Evolutionary conservation across 2,797 vertebrate genomes (phyloP).

Genomic region (Sebastes umbrosus): DNA sequence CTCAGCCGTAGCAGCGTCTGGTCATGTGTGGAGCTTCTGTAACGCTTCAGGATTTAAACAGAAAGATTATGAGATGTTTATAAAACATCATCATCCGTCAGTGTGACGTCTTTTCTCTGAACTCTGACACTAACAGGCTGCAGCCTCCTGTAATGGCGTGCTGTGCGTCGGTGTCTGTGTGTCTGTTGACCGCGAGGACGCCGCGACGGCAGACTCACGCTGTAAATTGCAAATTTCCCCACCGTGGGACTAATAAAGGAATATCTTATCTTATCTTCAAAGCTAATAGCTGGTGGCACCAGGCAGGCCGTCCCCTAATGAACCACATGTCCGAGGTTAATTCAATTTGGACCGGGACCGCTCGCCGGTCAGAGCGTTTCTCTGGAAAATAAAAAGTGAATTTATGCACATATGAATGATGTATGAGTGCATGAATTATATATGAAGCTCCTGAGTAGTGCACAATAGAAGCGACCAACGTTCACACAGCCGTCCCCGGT

Average conservation of each 20-base stretch:
- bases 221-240: neutral
- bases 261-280: neutral
- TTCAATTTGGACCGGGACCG: constrained; percentile 29
- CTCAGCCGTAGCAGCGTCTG: no score
- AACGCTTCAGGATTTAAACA: neutral
- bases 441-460: neutral
- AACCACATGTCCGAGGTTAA: constrained; percentile 55
- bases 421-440: constrained; percentile 16
- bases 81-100: neutral
- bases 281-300: constrained; percentile 48
- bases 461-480: neutral
- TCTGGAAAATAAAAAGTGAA: neutral
- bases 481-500: neutral
- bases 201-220: constrained; percentile 11
- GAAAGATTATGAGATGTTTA: neutral
- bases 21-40: no score
- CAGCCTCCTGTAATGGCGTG: neutral
- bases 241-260: no score
- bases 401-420: constrained; percentile 35
- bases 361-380: neutral
- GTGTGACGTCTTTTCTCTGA: neutral
- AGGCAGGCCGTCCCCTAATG: constrained; percentile 31
- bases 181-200: constrained; percentile 2
- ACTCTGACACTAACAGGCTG: neutral
- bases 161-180: neutral